Base-by-base conservation (phyloP, 2,113 vertebrate species). In the Salvelinus namaycush region DNA sequence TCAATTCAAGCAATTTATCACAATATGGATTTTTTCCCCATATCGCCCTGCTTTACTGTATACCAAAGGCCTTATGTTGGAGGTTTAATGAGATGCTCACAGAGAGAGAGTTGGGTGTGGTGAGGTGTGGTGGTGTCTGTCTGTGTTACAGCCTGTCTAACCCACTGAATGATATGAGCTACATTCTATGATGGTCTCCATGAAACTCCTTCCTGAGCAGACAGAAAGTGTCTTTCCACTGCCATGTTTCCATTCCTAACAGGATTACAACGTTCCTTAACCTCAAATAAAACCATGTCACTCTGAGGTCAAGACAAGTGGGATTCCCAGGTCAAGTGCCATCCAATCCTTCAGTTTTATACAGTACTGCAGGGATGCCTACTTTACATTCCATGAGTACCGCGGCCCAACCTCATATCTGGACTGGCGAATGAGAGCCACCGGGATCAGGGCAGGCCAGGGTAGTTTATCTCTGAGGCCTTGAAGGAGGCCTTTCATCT, bases 311-410 rank as follows among this genome's bases (percentile, higher is more conserved):
- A 39, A 68, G 76, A 70, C 27, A 39, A 74, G 70, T 84, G 82
- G 77, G 76, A 39, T 59, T 68, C 70, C 48, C 54, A 84, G 83
- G 86, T 87, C 79, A 84, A 83, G 83, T 79, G 75, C 49, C 60
- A 64, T 62, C 26, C 60, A 66, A 74, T 68, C 60, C 71, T 85
- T 83, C 66, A 70, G 68, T 84, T 82, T 85, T 84, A 76, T 88
- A 75, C 84, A 72, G 86, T 82, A 82, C 29, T 74, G 48, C 81
- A 81, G 76, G 81, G 77, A 84, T 81, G 78, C 75, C 83, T 87
- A 69, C 88, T 91, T 81, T 71, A 87, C 87, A 82, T 88, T 84
- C 84, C 89, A 86, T 70, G 84, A 88, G 91, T 91, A 81, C 82
- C 86, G 70, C 73, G 74, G 79, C 39, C 22, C 81, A 7, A n/a